Evolutionary conservation across 2,113 vertebrate genomes (phyloP).

Genomic region (Pampusana beccarii): DNA sequence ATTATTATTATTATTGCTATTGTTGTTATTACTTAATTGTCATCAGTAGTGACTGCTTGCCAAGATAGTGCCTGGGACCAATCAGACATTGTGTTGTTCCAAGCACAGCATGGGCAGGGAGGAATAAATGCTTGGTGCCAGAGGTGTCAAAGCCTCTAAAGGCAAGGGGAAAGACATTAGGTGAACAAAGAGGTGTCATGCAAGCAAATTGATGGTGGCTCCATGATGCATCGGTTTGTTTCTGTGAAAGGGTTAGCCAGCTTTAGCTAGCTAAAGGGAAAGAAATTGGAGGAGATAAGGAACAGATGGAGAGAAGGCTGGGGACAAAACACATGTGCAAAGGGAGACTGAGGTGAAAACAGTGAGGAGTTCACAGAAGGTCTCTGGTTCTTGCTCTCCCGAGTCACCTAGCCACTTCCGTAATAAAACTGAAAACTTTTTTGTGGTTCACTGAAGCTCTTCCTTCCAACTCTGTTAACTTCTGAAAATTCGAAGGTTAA

Average conservation of each 20-base stretch:
- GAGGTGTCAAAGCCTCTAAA: neutral
- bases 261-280: neutral
- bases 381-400: neutral
- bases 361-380: neutral
- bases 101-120: neutral
- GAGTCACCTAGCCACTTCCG: neutral
- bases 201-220: neutral
- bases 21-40: neutral
- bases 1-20: neutral
- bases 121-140: neutral
- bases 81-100: neutral
- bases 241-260: neutral
- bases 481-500: neutral
- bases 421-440: neutral
- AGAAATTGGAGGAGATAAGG: neutral
- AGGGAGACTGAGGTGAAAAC: neutral
- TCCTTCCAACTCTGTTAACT: neutral
- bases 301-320: neutral
- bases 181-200: neutral
- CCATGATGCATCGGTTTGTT: neutral
- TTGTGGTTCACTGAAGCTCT: neutral
- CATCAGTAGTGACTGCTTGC: neutral
- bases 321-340: fast-evolving
- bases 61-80: neutral
- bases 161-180: neutral